Evolutionary conservation across 2,113 vertebrate species (phyloP), one percentile per base, ranked within the genome.

Genomic region (Leiothrix lutea): DNA sequence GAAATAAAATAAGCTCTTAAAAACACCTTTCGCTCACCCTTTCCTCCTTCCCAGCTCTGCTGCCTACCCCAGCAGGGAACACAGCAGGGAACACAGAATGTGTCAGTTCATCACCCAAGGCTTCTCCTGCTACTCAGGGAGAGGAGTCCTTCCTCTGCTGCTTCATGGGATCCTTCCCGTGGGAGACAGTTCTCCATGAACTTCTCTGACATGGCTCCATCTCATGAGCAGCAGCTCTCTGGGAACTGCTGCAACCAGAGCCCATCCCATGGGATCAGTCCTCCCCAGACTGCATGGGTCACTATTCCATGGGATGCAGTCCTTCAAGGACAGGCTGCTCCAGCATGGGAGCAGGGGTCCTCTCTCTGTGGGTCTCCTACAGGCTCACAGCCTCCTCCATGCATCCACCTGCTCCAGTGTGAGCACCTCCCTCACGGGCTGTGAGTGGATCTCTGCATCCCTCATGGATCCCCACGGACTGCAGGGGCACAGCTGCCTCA

Each of bases 401-500:
- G 51, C 17, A 28, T 16, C 22, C 42, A 38, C 42, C 10, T 9
- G 31, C 3, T 23, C 38, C 2, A 5, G 11, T 33, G 21, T 24
- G 48, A 71, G 50, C 20, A 16, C 6, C 19, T 79, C 36, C 24
- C 3, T 6, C 19, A 14, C 0, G 0, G 56, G 21, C 42, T 58
- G 42, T 0, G 1, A 20, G 51, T 21, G 28, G 17, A 38, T 47
- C 16, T 67, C n/a, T 57, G 42, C 28, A 22, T 16, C 14, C 35
- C 14, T 0, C 0, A 1, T 40, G 23, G 11, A 28, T 1, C 21
- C 0, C 44, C 54, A 6, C 9, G 29, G 14, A 29, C 35, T 69
- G 53, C 29, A n/a, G 4, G 50, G 35, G 14, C 0, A 81, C 18
- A 28, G 4, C n/a, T 40, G 18, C 24, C 2, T n/a, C 24, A 15